Percentiles rank a stretch among this genome's conserved stretches.
These are phyloP conservation scores for Mesocricetus auratus DNA, from an alignment of 2,113 vertebrate species.

Conservation along the genomic window DNA sequence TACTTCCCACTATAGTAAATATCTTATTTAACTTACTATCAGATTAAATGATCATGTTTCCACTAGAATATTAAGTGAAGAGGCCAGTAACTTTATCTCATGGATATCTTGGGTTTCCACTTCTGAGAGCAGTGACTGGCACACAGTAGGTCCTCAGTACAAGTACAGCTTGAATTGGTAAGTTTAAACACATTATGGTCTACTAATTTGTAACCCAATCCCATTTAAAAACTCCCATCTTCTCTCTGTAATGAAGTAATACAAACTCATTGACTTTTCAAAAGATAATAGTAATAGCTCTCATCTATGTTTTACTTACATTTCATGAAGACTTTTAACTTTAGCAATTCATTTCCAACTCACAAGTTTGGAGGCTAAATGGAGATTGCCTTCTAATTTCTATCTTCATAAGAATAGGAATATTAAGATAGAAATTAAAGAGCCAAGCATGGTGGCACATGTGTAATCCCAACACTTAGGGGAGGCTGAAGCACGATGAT, in stretches of 20 bases:
- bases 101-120: conserved; percentile 28
- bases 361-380: background rate
- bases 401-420: background rate
- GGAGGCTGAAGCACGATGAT: background rate
- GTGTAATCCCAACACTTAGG: background rate
- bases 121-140: background rate
- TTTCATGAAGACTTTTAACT: conserved; percentile 43
- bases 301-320: conserved; percentile 34
- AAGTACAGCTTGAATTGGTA: conserved; percentile 31
- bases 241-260: conserved; percentile 31
- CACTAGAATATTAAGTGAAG: conserved; percentile 33
- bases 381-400: conserved; percentile 35
- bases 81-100: background rate
- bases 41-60: conserved; percentile 1
- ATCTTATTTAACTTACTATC: conserved; percentile 51
- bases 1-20: conserved; percentile 21
- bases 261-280: background rate
- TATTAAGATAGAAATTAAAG: background rate
- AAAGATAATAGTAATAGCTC: conserved; percentile 33
- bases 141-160: background rate
- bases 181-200: conserved; percentile 45
- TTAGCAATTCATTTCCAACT: conserved; percentile 50
- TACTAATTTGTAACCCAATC: conserved; percentile 26
- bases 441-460: background rate
- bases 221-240: conserved; percentile 33